Percentiles rank a stretch among this genome's conserved stretches.
phyloP scores from a whole-genome alignment of 2,113 vertebrate genomes.

The Saguinus midas region DNA sequence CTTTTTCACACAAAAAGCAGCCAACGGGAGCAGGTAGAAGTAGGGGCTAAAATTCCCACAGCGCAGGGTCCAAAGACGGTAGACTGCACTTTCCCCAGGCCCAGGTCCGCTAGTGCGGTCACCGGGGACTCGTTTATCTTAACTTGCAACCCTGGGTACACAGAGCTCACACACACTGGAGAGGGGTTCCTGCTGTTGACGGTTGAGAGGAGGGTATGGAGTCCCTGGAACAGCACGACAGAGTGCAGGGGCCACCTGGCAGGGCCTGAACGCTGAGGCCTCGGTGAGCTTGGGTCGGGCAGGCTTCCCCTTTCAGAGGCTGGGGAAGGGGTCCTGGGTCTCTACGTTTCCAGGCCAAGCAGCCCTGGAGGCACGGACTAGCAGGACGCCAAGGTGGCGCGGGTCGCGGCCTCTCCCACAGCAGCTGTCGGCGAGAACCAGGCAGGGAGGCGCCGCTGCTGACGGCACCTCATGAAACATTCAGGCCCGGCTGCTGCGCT shows the following conservation, averaged over 20 bases:
- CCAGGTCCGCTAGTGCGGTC: not conserved
- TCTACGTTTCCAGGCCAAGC: fast-evolving
- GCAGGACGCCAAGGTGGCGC: not conserved
- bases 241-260: not conserved
- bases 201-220: not conserved
- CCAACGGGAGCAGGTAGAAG: not conserved
- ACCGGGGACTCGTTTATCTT: not conserved
- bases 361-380: not conserved
- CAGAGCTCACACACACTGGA: not conserved
- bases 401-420: not conserved
- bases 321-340: not conserved
- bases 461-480: constrained; percentile 68
- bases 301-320: not conserved
- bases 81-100: not conserved
- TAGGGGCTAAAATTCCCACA: not conserved
- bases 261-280: not conserved
- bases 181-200: not conserved
- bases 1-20: constrained; percentile 17
- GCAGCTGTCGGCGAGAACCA: constrained; percentile 57
- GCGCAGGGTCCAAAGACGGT: not conserved
- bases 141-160: not conserved
- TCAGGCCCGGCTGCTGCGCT: constrained; percentile 26
- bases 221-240: not conserved
- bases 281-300: not conserved
- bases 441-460: constrained; percentile 55